These are phyloP conservation scores for Sisyra nigra DNA, from an alignment of 2,888 invertebrate species.

Conservation along the genomic window DNA sequence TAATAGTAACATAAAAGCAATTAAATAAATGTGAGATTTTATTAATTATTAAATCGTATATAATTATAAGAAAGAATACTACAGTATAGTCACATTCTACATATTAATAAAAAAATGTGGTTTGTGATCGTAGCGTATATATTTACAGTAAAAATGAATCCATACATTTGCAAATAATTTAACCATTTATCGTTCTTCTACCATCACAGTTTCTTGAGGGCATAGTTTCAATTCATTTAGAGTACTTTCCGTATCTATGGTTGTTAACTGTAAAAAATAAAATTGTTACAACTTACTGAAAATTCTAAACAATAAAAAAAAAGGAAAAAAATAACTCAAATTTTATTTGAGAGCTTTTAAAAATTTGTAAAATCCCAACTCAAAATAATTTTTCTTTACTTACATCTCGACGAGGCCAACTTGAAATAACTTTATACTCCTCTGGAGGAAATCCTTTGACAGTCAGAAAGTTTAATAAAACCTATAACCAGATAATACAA, in stretches of 20 bases:
- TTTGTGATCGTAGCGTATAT: too few relatives aligned
- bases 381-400: too few relatives aligned
- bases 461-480: slow-evolving; percentile 71
- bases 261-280: slow-evolving; percentile 48
- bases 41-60: too few relatives aligned
- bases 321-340: too few relatives aligned
- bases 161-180: not conserved
- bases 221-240: slow-evolving; percentile 71
- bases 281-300: not conserved
- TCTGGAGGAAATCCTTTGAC: slow-evolving; percentile 77
- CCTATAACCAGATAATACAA: slow-evolving; percentile 32
- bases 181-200: slow-evolving; percentile 75
- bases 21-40: too few relatives aligned
- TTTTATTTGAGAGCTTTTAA: too few relatives aligned
- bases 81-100: too few relatives aligned
- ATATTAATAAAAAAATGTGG: too few relatives aligned
- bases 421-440: slow-evolving; percentile 80
- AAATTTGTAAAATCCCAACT: too few relatives aligned
- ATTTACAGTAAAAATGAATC: too few relatives aligned
- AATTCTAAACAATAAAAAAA: slow-evolving; percentile 4
- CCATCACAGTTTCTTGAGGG: slow-evolving; percentile 87
- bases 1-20: too few relatives aligned
- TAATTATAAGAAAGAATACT: too few relatives aligned
- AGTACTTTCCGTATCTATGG: slow-evolving; percentile 56
- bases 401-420: slow-evolving; percentile 92